These are phyloP conservation scores for Speoplatyrhinus poulsoni DNA, from an alignment of 2,113 vertebrate species.

Conservation along the genomic window DNA sequence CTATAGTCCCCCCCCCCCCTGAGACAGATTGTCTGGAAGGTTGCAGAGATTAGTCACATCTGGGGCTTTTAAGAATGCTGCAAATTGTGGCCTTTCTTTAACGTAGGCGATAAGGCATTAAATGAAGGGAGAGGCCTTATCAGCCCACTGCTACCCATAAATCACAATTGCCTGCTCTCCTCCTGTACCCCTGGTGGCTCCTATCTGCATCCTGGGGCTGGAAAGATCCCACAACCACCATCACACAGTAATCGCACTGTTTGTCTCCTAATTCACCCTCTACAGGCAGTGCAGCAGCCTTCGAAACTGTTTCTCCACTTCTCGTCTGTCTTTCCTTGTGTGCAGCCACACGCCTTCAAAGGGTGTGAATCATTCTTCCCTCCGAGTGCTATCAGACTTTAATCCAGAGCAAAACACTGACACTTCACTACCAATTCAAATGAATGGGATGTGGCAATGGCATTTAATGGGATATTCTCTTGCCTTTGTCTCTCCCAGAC, in stretches of 20 bases:
- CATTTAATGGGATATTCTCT: conserved; percentile 78
- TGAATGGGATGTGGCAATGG: conserved; percentile 67
- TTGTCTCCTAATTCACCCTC: conserved; percentile 70
- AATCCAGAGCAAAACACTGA: conserved; percentile 75
- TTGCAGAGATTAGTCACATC: conserved; percentile 82
- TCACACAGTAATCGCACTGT: conserved; percentile 70
- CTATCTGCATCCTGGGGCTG: conserved; percentile 77
- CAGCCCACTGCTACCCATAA: conserved; percentile 80
- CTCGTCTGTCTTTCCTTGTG: conserved; percentile 35
- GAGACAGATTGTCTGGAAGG: conserved; percentile 78
- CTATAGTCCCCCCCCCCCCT: conserved; percentile 68
- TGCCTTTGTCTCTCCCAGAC: conserved; percentile 72
- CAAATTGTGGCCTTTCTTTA: conserved; percentile 85
- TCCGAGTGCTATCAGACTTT: conserved; percentile 75
- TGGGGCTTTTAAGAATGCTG: conserved; percentile 82
- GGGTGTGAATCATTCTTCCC: conserved; percentile 60
- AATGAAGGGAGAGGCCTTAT: conserved; percentile 83
- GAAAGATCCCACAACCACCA: conserved; percentile 66
- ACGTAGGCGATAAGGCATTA: conserved; percentile 78
- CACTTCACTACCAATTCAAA: conserved; percentile 64
- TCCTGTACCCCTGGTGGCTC: conserved; percentile 77
- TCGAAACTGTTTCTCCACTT: conserved; percentile 48
- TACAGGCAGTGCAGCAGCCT: conserved; percentile 51
- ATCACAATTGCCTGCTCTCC: conserved; percentile 79
- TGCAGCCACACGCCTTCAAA: conserved; percentile 68